A percentile compares a stretch with the other conserved stretches of the same genome.
These are phyloP conservation scores for Cyaniris semiargus DNA, from an alignment of 2,888 invertebrate genomes.

Conservation along the genomic window DNA sequence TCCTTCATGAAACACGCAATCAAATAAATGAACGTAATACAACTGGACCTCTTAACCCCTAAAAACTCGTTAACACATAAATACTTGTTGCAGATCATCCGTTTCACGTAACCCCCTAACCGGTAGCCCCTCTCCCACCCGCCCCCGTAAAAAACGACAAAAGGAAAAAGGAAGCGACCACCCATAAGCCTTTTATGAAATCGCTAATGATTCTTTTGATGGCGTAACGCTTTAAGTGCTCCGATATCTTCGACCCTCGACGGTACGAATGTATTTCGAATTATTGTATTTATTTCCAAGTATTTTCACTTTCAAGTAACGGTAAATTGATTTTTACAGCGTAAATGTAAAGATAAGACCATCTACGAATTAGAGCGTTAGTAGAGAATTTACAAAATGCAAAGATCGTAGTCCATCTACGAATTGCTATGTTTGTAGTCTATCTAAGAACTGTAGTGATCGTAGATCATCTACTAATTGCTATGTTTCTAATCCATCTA, in stretches of 20 bases:
- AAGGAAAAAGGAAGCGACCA: conserved; percentile 61
- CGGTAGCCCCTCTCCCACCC: conserved; percentile 53
- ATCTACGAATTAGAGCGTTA: neutral
- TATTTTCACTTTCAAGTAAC: neutral
- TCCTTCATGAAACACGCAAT: too few species aligned
- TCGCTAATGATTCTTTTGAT: conserved; percentile 71
- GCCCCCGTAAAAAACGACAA: conserved; percentile 68
- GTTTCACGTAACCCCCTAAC: conserved; percentile 46
- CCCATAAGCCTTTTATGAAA: conserved; percentile 73
- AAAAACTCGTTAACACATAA: conserved; percentile 39
- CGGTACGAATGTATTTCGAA: conserved; percentile 44
- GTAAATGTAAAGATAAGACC: neutral
- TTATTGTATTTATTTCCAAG: conserved; percentile 7
- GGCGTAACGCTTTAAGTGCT: conserved; percentile 57
- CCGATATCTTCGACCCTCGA: conserved; percentile 53
- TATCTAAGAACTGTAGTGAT: too few species aligned
- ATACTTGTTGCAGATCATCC: conserved; percentile 46
- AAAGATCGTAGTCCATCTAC: neutral
- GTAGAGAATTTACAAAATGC: too few species aligned
- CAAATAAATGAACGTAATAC: neutral
- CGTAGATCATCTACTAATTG: neutral
- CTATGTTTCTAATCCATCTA: too few species aligned
- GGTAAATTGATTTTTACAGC: neutral
- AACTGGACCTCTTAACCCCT: neutral
- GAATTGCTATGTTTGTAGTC: too few species aligned